Base-by-base conservation (phyloP, 64 coral and sea anemone genomes). In the Montipora efflorescens region DNA sequence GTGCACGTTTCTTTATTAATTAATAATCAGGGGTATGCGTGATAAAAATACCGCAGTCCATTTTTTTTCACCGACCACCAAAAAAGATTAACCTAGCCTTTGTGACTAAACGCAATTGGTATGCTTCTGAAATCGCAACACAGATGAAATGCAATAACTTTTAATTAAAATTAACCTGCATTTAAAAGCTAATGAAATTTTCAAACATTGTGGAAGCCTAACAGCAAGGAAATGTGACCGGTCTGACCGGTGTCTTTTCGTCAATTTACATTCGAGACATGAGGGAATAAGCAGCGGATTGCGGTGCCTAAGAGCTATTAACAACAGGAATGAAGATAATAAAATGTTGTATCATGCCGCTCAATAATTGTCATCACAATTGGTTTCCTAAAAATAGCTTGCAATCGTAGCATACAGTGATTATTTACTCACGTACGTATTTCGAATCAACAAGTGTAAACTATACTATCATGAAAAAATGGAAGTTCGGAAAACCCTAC, bases 241-340 rank as follows among this genome's bases (percentile, higher is more conserved):
- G 36, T 36, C 36, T 36, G 18, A 72, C 20, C 82, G 82, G 64
- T 44, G 19, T 7, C 47, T 72, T 47, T 86, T 86, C 20, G 2
- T 8, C 0, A 72, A 50, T 71, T 84, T 67, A 47, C 50, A n/a
- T 9, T 71, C 45, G 47, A 14, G 9, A 49, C 20, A 72, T 14
- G 46, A 48, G 1, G 18, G 1, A 45, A 72, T 5, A 49, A n/a
- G 68, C 7, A 50, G n/a, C 7, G 22, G 7, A 84, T 21, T 23
- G 82, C 82, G 82, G 82, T 72, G 3, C 82, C 68, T 86, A 50
- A 49, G 16, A 72, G 25, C 3, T 45, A 48, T 71, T 86, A 86
- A 23, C 1, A 12, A 58, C 13, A 14, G 44, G 43, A 61, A 76
- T 46, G 15, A 47, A 8, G 28, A 13, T 76, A 14, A 36, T 36